These are phyloP conservation scores for Epistrophe eligans DNA, from an alignment of 2,888 invertebrate species.

Conservation along the genomic window DNA sequence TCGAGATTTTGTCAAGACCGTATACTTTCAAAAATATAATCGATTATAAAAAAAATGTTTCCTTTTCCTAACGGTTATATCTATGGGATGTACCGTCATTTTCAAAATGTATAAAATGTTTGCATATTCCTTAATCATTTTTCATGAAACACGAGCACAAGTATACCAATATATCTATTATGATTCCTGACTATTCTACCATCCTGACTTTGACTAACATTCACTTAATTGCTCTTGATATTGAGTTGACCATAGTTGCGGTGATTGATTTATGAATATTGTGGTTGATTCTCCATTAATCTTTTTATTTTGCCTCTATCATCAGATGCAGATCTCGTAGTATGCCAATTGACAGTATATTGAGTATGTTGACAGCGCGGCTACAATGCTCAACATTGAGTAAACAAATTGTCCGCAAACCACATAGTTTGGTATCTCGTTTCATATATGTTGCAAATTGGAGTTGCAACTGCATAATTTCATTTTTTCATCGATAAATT, in stretches of 20 bases:
- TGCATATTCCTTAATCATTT: slow-evolving; percentile 22
- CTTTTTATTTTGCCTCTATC: slow-evolving; percentile 41
- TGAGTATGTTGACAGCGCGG: slow-evolving; percentile 48
- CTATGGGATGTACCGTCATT: too few relatives aligned
- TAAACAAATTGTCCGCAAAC: slow-evolving; percentile 64
- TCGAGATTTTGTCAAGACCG: too few relatives aligned
- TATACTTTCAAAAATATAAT: too few relatives aligned
- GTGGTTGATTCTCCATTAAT: slow-evolving; percentile 48
- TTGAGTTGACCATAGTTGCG: slow-evolving; percentile 36
- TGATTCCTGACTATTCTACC: background rate
- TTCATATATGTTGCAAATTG: slow-evolving; percentile 45
- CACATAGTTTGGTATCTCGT: slow-evolving; percentile 43
- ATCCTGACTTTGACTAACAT: slow-evolving; percentile 6
- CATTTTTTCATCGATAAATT: slow-evolving; percentile 51
- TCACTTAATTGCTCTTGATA: slow-evolving; percentile 58
- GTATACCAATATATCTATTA: background rate
- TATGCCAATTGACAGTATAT: slow-evolving; percentile 53
- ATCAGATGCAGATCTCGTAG: slow-evolving; percentile 59
- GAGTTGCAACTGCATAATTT: slow-evolving; percentile 47
- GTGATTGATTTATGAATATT: slow-evolving; percentile 67
- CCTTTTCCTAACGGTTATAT: too few relatives aligned
- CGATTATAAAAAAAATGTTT: too few relatives aligned
- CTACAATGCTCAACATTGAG: slow-evolving; percentile 62
- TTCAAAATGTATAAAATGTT: slow-evolving; percentile 1
- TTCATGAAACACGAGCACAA: slow-evolving; percentile 14